Evolutionary conservation across 2,888 invertebrate species (phyloP), one percentile per base, ranked within the genome.

Genomic region (Tanypteryx hageni): DNA sequence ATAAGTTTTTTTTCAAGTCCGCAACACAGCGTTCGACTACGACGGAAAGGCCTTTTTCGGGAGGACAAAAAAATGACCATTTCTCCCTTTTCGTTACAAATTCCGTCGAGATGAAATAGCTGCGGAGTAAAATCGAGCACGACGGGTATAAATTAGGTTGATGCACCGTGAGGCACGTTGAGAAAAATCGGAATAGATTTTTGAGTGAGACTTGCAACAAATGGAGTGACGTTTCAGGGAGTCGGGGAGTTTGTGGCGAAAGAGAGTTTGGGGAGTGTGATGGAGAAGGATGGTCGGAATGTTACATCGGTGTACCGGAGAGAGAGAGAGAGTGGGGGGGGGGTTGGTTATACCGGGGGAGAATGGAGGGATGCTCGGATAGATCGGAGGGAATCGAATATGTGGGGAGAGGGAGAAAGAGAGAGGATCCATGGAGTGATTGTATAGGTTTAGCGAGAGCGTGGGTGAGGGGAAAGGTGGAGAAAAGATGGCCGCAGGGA

Each of bases 391-490:
- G 31, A 16, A 14, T 14, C 18, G 31, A 57, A 44, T 56, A 44
- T 31, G 57, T 57, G 56, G 83, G 57, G 44, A 44, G 83, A 18
- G 44, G 83, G 83, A 57, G 57, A 56, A 44, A n/a, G 7, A 57
- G 83, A n/a, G 56, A 57, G 83, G 44, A 83, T 44, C 83, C 57
- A 83, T 83, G 83, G 83, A 83, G 57, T 83, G 83, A 83, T 89
- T 89, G 89, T 64, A 89, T 89, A 89, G 89, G 89, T 89, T 89
- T 64, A 89, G 61, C 64, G 61, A 44, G 61, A 44, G n/a, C 16
- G 44, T 18, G 89, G 44, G 86, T 9, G 83, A 83, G 86, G 59
- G 86, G n/a, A 27, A 27, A 57, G 61, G 82, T 27, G 61, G 89
- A 89, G 64, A 64, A 64, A 64, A 89, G 61, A 89, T 89, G 64